A percentile compares a stretch with the other conserved stretches of the same genome.
These are phyloP conservation scores for Formicarius rufipectus DNA, from an alignment of 2,113 vertebrate species.

Conservation along the genomic window DNA sequence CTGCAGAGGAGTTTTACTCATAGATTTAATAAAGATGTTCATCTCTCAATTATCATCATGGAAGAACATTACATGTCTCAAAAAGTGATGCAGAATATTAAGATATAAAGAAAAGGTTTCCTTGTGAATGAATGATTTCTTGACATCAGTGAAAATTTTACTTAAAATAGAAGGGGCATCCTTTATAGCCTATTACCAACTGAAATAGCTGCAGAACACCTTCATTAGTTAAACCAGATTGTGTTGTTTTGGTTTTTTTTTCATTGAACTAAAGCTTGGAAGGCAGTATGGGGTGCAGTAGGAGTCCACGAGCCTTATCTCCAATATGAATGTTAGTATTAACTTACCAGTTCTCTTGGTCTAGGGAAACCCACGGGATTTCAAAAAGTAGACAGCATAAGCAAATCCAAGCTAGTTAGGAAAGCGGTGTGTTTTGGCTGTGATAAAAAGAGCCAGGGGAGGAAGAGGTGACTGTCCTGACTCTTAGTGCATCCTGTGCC, in stretches of 20 bases:
- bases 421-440: no score
- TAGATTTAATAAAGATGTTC: background rate
- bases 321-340: background rate
- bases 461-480: background rate
- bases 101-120: background rate
- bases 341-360: background rate
- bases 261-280: background rate
- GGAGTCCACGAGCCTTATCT: background rate
- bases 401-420: background rate
- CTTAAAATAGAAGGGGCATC: background rate
- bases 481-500: background rate
- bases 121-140: background rate
- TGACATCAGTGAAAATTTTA: background rate
- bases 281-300: background rate
- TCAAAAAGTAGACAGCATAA: background rate
- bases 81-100: background rate
- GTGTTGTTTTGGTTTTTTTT: no score
- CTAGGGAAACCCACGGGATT: background rate
- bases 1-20: background rate
- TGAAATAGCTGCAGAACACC: background rate
- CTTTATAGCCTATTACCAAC: background rate
- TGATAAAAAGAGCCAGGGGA: background rate
- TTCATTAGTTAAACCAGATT: background rate
- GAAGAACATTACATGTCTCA: background rate
- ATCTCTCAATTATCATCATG: background rate